Evolutionary conservation across 2,113 vertebrate genomes (phyloP), one percentile per base, ranked within the genome.

Genomic region (Pterocles gutturalis): DNA sequence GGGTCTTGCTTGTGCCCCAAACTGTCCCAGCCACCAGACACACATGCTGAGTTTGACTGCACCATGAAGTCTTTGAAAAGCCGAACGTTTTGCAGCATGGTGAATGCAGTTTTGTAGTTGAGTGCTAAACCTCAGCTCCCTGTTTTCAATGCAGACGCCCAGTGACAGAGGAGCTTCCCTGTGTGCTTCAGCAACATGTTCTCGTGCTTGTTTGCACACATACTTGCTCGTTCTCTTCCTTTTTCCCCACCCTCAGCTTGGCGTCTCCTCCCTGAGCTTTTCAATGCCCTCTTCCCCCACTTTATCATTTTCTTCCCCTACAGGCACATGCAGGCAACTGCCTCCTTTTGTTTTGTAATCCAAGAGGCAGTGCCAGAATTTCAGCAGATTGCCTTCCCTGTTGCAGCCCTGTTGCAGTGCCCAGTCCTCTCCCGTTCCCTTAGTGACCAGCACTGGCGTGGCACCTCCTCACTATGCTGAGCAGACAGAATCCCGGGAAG

Each of bases 1-100:
- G 33, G 41, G 18, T 25, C 10, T 10, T 28, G 13, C 18, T 46
- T 48, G 46, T 67, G 64, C 17, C 58, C 53, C 77, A n/a, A 0
- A 4, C 7, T 1, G 0, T 45, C n/a, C 45, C 71, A 26, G 54
- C 5, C 46, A 7, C 51, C 17, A 13, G 65, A 28, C 17, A 18
- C 53, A 7, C 28, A 1, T 0, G 4, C 54, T 4, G 72, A 29
- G 8, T 49, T 16, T n/a, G 78, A 15, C 7, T 24, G 11, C 45
- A 6, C 34, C 48, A 1, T 5, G 3, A n/a, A 11, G 36, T 9
- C 11, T 43, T 51, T 10, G 54, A n/a, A 11, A 55, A 19, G 34
- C 45, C 16, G 25, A 13, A 3, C 3, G 24, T 15, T 64, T 9
- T 31, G 51, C 67, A 61, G 75, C 20, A 20, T 1, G 15, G 61